Conservation (phyloP, 37 sponge, comb jelly and placozoan genomes). For the Ianthella basta region DNA sequence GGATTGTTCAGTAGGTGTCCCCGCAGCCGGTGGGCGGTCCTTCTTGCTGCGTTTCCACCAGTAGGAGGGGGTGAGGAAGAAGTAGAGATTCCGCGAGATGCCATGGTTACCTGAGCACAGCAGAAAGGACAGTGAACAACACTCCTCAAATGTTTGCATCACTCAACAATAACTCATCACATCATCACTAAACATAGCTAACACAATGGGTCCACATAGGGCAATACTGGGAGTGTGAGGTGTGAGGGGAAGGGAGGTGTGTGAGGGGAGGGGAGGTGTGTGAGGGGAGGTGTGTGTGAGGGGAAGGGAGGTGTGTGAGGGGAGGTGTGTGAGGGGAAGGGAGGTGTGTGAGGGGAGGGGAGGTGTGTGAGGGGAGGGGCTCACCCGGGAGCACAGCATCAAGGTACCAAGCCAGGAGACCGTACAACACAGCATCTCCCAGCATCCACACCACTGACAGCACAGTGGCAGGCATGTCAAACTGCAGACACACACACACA, state of each 20-base stretch:
- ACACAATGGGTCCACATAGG: too few relatives aligned
- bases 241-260: too few relatives aligned
- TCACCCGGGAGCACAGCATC: slow-evolving; percentile 78
- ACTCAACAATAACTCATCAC: neutral
- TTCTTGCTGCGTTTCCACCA: neutral
- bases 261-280: too few relatives aligned
- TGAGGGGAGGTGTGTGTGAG: too few relatives aligned
- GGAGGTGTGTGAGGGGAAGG: too few relatives aligned
- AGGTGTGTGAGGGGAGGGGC: neutral
- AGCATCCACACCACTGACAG: slow-evolving; percentile 67
- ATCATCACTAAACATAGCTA: neutral
- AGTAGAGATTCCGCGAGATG: slow-evolving; percentile 76
- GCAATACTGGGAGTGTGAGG: too few relatives aligned
- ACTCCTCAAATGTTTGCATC: slow-evolving; percentile 1
- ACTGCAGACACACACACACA: slow-evolving; percentile 33
- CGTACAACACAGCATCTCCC: slow-evolving; percentile 80
- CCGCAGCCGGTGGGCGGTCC: too few relatives aligned
- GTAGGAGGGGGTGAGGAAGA: slow-evolving; percentile 24
- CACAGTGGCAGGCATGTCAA: slow-evolving; percentile 72
- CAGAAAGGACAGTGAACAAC: neutral
- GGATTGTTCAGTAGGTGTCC: too few relatives aligned
- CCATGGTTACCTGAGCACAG: slow-evolving; percentile 69
- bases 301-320: too few relatives aligned
- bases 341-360: neutral
- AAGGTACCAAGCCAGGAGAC: slow-evolving; percentile 90